Base-by-base conservation (phyloP, 2,113 vertebrate genomes). In the Microcebus jonahi region DNA sequence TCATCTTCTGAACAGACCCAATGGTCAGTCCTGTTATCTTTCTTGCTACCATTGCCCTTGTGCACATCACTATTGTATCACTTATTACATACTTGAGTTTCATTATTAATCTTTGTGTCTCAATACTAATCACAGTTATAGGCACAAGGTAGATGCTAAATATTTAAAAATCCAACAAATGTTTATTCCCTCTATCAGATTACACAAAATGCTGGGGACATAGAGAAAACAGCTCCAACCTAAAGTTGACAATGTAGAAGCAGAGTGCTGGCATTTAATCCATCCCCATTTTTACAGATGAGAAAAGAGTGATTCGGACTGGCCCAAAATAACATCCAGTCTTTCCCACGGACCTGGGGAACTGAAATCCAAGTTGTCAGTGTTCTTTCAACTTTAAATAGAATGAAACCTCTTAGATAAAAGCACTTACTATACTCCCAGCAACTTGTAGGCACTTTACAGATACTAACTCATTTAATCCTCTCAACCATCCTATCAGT, bases 101-200 rank as follows among this genome's bases (percentile, higher is more conserved):
- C 39, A 77, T 36, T 81, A 82, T 61, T 85, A 39, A 80, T 80
- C 48, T 70, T 92, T 96, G 79, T 57, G 86, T 68, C 50, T 11
- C 71, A 90, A 61, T 93, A 90, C 61, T 71, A 67, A 77, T 55
- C 39, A 59, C 31, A 90, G 42, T 82, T 91, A 82, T 8, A 71
- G 34, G 48, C 8, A 57, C 31, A 91, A 91, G 9, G 48, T 48
- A 90, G 57, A 89, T 94, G 20, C 42, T 81, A 92, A 81, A 31
- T 82, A 93, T 55, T 34, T 70, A 34, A 55, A 76, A 94, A 93
- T 61, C 70, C 90, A 87, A 93, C 48, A 86, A 57, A 70, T 68
- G 55, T 97, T 93, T 90, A 87, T 18, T 82, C 25, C 55, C 65
- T 59, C 73, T 73, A 61, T 77, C 61, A 80, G n/a, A 75, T 34